Evolutionary conservation across 2,888 invertebrate genomes (phyloP).

Genomic region (Polydrusus cervinus): DNA sequence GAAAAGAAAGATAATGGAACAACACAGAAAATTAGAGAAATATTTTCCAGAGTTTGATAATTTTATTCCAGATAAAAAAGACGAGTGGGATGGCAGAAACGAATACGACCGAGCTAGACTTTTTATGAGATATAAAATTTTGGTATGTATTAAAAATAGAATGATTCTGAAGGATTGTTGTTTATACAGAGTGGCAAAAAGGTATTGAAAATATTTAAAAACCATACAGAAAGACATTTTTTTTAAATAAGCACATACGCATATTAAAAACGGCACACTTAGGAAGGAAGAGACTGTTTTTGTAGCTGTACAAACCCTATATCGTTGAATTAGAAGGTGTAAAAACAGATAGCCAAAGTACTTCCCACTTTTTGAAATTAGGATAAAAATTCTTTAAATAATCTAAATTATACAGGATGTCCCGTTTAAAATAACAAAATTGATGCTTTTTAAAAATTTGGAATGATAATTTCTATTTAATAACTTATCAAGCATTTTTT

Average conservation of each 20-base stretch:
- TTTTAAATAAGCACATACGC: too few relatives aligned
- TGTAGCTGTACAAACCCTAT: too few relatives aligned
- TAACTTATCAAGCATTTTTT: slow-evolving; percentile 34
- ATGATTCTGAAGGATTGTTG: neutral
- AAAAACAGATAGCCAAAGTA: neutral
- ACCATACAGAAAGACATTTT: too few relatives aligned
- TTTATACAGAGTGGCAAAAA: neutral
- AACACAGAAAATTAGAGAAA: slow-evolving; percentile 77
- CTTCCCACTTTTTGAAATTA: neutral
- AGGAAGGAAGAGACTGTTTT: too few relatives aligned
- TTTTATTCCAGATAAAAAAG: slow-evolving; percentile 72
- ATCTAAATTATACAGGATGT: neutral
- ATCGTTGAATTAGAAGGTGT: too few relatives aligned
- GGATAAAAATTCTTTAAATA: too few relatives aligned
- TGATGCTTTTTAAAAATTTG: too few relatives aligned
- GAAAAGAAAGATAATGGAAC: slow-evolving; percentile 78
- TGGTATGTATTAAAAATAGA: slow-evolving; percentile 70
- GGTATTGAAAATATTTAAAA: too few relatives aligned
- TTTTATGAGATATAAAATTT: slow-evolving; percentile 80
- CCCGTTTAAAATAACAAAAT: too few relatives aligned
- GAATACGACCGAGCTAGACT: slow-evolving; percentile 80
- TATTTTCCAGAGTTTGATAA: slow-evolving; percentile 80
- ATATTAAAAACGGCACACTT: too few relatives aligned
- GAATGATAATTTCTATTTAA: too few relatives aligned
- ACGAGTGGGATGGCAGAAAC: slow-evolving; percentile 71